phyloP scores from a whole-genome alignment of 2,888 invertebrate species.

The Coleophora flavipennella region DNA sequence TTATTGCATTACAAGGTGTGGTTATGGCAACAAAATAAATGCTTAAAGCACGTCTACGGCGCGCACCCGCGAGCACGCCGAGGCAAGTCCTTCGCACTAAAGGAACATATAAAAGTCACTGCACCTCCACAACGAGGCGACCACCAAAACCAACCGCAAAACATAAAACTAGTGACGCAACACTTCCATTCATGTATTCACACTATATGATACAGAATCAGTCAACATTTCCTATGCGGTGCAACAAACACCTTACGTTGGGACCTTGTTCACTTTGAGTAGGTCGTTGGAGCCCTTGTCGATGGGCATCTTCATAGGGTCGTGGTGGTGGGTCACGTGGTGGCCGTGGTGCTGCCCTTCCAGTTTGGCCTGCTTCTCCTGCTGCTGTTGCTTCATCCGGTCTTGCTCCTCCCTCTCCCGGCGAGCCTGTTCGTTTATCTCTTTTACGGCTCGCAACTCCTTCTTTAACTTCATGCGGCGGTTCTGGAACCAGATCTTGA shows the following conservation, averaged over 20 bases:
- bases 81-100: slow-evolving; percentile 66
- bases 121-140: slow-evolving; percentile 52
- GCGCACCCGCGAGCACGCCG: slow-evolving; percentile 57
- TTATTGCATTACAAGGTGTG: slow-evolving; percentile 71
- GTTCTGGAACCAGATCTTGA: slow-evolving; percentile 98
- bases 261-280: slow-evolving; percentile 84
- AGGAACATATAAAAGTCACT: slow-evolving; percentile 65
- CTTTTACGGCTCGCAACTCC: slow-evolving; percentile 93
- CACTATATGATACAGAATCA: slow-evolving; percentile 72
- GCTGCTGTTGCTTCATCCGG: slow-evolving; percentile 91
- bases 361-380: slow-evolving; percentile 88
- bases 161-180: slow-evolving; percentile 68
- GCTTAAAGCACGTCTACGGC: slow-evolving; percentile 70
- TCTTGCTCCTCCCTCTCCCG: slow-evolving; percentile 93
- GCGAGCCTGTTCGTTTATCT: slow-evolving; percentile 94
- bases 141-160: slow-evolving; percentile 51
- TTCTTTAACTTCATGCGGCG: slow-evolving; percentile 97
- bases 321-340: slow-evolving; percentile 80
- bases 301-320: slow-evolving; percentile 81
- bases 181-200: slow-evolving; percentile 61
- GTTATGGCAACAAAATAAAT: slow-evolving; percentile 75
- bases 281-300: slow-evolving; percentile 83
- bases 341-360: slow-evolving; percentile 81
- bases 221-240: slow-evolving; percentile 56
- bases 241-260: slow-evolving; percentile 75